Evolutionary conservation across 2,888 invertebrate species (phyloP).

Genomic region (Agapostemon virescens): DNA sequence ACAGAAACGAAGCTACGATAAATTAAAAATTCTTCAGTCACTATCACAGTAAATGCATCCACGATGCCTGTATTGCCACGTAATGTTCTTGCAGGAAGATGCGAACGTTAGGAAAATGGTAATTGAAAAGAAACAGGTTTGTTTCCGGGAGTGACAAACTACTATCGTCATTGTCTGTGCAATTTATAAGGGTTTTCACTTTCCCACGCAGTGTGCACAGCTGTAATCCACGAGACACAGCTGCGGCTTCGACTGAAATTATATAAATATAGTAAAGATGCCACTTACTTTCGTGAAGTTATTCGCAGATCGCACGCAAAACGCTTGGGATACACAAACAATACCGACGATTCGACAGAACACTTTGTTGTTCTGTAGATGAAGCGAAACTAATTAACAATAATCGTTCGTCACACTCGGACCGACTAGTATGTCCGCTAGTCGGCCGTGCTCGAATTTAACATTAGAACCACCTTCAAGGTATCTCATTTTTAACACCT

Average conservation of each 20-base stretch:
- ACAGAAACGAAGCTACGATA: not conserved
- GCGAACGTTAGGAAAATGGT: not conserved
- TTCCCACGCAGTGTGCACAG: slow-evolving; percentile 24
- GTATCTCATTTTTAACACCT: not conserved
- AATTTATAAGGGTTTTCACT: slow-evolving; percentile 33
- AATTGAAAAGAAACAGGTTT: not conserved
- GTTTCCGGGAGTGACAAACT: slow-evolving; percentile 6
- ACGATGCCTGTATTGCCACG: not conserved
- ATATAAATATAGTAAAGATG: slow-evolving; percentile 21
- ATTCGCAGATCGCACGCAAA: not conserved
- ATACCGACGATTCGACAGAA: not conserved
- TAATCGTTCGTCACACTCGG: not conserved
- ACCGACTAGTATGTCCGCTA: slow-evolving; percentile 21
- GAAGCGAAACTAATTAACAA: no score
- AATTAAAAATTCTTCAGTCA: not conserved
- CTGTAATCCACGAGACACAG: not conserved
- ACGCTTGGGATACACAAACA: slow-evolving; percentile 3
- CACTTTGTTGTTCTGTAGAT: not conserved
- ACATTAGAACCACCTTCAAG: not conserved
- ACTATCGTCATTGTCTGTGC: slow-evolving; percentile 1
- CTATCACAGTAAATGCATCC: not conserved
- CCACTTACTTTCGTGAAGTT: slow-evolving; percentile 15
- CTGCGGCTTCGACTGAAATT: slow-evolving; percentile 28
- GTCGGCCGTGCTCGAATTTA: slow-evolving; percentile 37
- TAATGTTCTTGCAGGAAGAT: not conserved